A percentile compares a stretch with the other conserved stretches of the same genome.
These are phyloP conservation scores for Ailuropoda melanoleuca DNA, from an alignment of 2,113 vertebrate species.

Conservation along the genomic window DNA sequence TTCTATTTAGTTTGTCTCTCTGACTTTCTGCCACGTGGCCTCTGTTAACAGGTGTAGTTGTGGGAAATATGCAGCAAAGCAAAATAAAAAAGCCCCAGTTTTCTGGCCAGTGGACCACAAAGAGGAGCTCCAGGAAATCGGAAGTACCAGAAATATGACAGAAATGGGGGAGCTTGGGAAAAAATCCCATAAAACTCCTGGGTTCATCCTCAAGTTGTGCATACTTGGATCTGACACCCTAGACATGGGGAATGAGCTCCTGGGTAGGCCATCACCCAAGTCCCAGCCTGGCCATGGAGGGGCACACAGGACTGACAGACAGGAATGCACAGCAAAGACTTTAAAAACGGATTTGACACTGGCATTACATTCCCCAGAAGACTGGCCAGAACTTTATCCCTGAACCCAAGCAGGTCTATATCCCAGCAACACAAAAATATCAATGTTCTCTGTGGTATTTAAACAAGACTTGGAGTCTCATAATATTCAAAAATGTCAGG, in stretches of 20 bases:
- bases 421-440: not conserved
- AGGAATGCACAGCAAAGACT: not conserved
- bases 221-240: no score
- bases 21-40: not conserved
- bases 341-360: not conserved
- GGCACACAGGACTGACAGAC: not conserved
- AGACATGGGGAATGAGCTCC: not conserved
- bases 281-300: not conserved
- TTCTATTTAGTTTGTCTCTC: not conserved
- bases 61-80: not conserved
- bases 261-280: not conserved
- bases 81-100: not conserved
- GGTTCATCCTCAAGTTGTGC: not conserved
- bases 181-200: not conserved
- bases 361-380: not conserved
- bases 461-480: not conserved
- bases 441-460: not conserved
- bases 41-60: not conserved
- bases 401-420: not conserved
- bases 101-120: not conserved
- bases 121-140: not conserved
- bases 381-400: not conserved
- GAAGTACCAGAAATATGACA: not conserved
- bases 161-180: not conserved
- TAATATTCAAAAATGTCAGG: not conserved